A percentile compares a stretch with the other conserved stretches of the same genome.
Evolutionary conservation across 2,797 vertebrate genomes (phyloP).

Genomic region (Syngnathus rostellatus): DNA sequence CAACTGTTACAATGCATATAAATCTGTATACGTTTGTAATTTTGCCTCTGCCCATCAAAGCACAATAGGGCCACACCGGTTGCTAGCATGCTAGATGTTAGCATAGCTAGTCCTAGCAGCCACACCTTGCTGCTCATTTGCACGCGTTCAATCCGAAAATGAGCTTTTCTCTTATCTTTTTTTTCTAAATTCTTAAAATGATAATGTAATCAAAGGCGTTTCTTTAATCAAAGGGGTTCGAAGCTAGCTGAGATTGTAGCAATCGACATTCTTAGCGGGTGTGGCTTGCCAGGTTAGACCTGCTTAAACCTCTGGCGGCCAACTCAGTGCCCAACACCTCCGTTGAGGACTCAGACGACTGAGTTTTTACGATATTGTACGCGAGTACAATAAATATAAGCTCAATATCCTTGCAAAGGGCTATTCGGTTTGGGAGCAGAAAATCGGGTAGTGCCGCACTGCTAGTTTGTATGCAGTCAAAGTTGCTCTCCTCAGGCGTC

Average conservation of each 20-base stretch:
- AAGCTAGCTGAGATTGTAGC: no score
- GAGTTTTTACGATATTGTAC: no score
- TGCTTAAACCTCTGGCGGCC: no score
- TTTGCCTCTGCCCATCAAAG: neutral
- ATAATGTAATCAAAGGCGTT: no score
- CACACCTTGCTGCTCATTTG: no score
- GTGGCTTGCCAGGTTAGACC: no score
- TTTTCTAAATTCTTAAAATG: no score
- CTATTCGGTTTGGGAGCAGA: neutral
- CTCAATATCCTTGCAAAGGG: neutral
- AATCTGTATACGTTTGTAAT: neutral
- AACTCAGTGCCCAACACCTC: neutral
- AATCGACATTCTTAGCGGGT: no score
- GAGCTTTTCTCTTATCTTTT: no score
- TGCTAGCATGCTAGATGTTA: neutral
- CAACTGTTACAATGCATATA: neutral
- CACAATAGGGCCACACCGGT: neutral
- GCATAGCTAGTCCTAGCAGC: neutral
- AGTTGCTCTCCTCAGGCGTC: conserved; percentile 47
- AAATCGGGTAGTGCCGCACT: neutral
- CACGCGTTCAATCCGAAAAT: no score
- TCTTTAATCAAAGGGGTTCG: no score
- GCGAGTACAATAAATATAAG: neutral
- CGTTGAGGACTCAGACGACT: no score
- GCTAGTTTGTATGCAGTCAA: conserved; percentile 55